Percentiles rank a stretch among this genome's conserved stretches.
Conservation (phyloP, 1,140 invertebrate species). For the Gerris buenoi region DNA sequence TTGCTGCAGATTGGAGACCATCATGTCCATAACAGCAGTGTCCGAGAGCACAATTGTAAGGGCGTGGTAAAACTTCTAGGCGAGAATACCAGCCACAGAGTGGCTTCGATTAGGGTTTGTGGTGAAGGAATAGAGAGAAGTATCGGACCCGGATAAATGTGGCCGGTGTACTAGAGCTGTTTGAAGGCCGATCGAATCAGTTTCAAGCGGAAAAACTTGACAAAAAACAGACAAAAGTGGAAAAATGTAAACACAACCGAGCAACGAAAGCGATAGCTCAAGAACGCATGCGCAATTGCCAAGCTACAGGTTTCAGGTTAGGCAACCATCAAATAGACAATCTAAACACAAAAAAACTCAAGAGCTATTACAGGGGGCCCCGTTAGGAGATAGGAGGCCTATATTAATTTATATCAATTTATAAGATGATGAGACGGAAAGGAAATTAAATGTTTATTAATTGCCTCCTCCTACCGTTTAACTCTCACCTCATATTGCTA, state of each 20-base stretch:
- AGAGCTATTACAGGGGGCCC: no score
- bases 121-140: neutral
- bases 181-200: no score
- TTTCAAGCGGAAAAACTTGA: no score
- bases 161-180: neutral
- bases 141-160: neutral
- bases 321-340: no score
- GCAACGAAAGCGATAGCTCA: neutral
- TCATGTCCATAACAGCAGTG: conserved; percentile 75
- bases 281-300: neutral
- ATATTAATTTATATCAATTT: no score
- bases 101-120: neutral
- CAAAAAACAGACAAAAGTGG: neutral
- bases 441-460: no score
- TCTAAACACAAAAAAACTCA: no score
- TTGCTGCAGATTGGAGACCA: conserved; percentile 77
- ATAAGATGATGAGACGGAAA: no score
- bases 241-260: neutral
- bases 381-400: no score
- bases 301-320: neutral
- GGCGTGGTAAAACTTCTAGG: conserved; percentile 3
- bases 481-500: no score
- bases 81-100: neutral
- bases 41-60: conserved; percentile 60
- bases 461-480: no score